Base-by-base conservation (phyloP, 2,797 vertebrate species). In the Pygocentrus nattereri region DNA sequence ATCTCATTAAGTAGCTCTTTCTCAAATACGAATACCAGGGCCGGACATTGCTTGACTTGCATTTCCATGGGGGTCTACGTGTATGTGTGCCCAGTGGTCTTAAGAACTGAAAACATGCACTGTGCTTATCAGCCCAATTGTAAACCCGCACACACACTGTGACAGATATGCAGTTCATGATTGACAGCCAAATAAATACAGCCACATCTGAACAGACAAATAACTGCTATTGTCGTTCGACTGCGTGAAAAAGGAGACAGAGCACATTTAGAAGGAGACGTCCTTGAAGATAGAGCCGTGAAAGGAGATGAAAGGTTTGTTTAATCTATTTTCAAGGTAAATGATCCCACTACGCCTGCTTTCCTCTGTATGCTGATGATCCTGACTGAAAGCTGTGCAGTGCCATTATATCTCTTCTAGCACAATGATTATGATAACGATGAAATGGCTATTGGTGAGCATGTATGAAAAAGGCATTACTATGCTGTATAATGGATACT, bases 321-420 rank as follows among this genome's bases (percentile, higher is more conserved):
- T 93, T 91, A 91, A 93, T 93, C 89, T 91, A 88, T 92, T 93
- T 91, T 87, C 88, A 90, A 92, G 91, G 91, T 92, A 92, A 93
- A 93, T 83, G 78, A 90, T 92, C 88, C 88, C 82, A 78, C 25
- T 81, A 61, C 81, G 87, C 88, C 84, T 19, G 77, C 79, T 84
- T 62, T 79, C 83, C 85, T 82, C 78, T 82, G 88, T 78, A 82
- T 76, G 80, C 85, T 84, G 21, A 83, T 56, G 86, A 80, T 87
- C 88, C 86, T 88, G 74, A 77, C 49, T 79, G 82, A 89, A 87
- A 89, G 87, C 83, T 65, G 76, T 80, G 87, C 84, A 82, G 83
- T 90, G 89, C 68, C 41, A 78, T 68, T 70, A 81, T 61, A 41
- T 82, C 77, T 75, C 54, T 31, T 70, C 50, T 54, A 69, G 41